Evolutionary conservation across 1,140 invertebrate species (phyloP).

Genomic region (Camponotus floridanus): DNA sequence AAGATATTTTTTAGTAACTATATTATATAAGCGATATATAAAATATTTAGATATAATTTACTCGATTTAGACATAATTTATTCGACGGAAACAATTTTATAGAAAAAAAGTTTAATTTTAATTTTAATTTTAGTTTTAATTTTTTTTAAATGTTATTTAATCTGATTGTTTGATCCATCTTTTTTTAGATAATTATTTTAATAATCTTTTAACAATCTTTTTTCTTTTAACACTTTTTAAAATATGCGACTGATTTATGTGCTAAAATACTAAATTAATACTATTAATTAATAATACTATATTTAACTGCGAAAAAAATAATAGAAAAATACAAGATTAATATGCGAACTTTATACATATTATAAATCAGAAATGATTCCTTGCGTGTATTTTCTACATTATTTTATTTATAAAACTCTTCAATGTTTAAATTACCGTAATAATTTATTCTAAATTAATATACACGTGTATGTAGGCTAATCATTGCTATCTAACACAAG

Average conservation of each 20-base stretch:
- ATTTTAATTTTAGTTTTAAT: neutral
- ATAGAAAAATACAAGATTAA: neutral
- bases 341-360: neutral
- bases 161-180: neutral
- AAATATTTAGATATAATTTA: slow-evolving; percentile 2
- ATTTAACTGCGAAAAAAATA: neutral
- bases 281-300: too few relatives aligned
- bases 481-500: slow-evolving; percentile 31
- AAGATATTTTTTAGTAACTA: neutral
- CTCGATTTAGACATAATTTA: neutral
- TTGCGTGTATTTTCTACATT: neutral
- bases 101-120: slow-evolving; percentile 34
- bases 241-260: neutral
- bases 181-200: neutral
- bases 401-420: neutral
- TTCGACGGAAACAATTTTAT: neutral
- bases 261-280: neutral
- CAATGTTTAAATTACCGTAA: neutral
- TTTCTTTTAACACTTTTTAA: neutral
- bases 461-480: neutral
- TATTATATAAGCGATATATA: neutral
- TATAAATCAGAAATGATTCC: neutral
- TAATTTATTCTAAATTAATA: slow-evolving; percentile 12
- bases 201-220: neutral
- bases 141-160: slow-evolving; percentile 16